phyloP scores from a whole-genome alignment of 2,113 vertebrate genomes.

The Phasianus colchicus region DNA sequence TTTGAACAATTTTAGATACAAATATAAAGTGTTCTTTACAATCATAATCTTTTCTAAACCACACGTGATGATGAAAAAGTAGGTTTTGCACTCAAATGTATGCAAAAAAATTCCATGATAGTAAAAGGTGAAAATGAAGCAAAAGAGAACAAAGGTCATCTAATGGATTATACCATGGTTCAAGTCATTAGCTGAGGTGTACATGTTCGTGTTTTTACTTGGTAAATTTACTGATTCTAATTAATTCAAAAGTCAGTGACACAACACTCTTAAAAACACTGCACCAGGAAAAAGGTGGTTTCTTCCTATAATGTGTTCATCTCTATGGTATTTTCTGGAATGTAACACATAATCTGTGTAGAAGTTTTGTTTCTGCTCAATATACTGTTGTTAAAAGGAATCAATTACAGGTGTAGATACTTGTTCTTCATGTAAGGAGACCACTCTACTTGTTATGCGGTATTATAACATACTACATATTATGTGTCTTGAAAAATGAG shows the following conservation, averaged over 20 bases:
- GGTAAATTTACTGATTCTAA: background rate
- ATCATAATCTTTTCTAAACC: background rate
- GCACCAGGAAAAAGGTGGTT: background rate
- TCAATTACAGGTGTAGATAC: background rate
- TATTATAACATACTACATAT: background rate
- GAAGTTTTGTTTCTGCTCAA: background rate
- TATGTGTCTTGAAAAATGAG: background rate
- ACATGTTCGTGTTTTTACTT: background rate
- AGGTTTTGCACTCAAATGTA: background rate
- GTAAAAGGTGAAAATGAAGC: background rate
- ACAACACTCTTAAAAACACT: background rate
- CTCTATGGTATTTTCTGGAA: background rate
- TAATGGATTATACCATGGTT: background rate
- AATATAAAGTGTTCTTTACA: background rate
- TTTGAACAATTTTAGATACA: background rate
- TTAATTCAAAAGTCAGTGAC: background rate
- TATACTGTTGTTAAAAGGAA: background rate
- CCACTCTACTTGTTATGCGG: background rate
- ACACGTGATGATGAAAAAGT: background rate
- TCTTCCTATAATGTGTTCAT: background rate
- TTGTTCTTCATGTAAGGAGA: background rate
- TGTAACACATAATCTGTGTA: accelerated
- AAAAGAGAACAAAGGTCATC: background rate
- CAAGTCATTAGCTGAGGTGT: background rate
- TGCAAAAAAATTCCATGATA: background rate